phyloP scores from a whole-genome alignment of 2,888 invertebrate genomes.

The Tetrapedia diversipes region DNA sequence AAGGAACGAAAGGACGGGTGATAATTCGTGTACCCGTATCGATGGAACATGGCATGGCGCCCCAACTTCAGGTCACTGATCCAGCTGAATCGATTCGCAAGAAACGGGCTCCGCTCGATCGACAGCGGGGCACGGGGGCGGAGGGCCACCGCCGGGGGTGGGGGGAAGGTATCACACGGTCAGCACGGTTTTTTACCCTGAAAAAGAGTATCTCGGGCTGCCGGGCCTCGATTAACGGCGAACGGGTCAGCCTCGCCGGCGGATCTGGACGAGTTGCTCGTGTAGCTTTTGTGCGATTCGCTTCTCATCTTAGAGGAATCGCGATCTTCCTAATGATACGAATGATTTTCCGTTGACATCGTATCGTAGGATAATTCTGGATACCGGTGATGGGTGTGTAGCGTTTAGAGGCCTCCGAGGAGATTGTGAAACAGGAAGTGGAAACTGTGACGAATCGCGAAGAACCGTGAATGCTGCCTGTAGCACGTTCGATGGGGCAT shows the following conservation, averaged over 20 bases:
- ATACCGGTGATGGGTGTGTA: background rate
- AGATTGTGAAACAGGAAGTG: slow-evolving; percentile 28
- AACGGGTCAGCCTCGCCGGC: slow-evolving; percentile 26
- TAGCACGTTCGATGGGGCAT: slow-evolving; percentile 19
- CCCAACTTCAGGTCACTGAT: slow-evolving; percentile 69
- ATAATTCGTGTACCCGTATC: slow-evolving; percentile 67
- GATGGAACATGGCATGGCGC: slow-evolving; percentile 57
- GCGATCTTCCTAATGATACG: background rate
- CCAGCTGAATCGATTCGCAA: slow-evolving; percentile 70
- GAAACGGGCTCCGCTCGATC: slow-evolving; percentile 56
- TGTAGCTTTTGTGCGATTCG: slow-evolving; percentile 20
- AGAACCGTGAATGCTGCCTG: slow-evolving; percentile 8
- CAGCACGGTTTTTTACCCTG: slow-evolving; percentile 42
- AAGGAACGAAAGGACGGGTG: slow-evolving; percentile 7
- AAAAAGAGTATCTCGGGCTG: slow-evolving; percentile 49
- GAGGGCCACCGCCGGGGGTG: background rate
- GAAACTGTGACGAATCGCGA: slow-evolving; percentile 30
- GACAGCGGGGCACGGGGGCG: slow-evolving; percentile 34
- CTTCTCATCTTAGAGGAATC: background rate
- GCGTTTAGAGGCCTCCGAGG: background rate
- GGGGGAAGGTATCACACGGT: slow-evolving; percentile 53
- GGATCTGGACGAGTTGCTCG: slow-evolving; percentile 37
- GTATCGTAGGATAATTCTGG: background rate
- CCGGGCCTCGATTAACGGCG: slow-evolving; percentile 47
- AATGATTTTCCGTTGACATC: background rate